phyloP scores from a whole-genome alignment of 1,140 invertebrate species.

The Conopomorpha cramerella region DNA sequence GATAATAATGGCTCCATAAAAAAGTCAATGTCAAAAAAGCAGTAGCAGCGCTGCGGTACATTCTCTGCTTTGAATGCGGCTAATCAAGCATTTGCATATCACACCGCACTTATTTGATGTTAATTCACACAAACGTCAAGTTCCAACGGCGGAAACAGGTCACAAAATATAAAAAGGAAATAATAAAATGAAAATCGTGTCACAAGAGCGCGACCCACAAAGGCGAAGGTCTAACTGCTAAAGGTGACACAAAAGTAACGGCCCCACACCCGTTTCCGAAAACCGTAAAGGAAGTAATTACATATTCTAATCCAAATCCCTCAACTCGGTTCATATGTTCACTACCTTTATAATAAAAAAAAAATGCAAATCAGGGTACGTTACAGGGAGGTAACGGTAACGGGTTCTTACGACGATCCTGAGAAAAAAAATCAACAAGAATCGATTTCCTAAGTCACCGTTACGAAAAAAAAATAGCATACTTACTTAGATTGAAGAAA shows the following conservation, averaged over 20 bases:
- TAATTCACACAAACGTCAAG: background rate
- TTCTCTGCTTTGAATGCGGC: too few relatives aligned
- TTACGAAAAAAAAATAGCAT: slow-evolving; percentile 41
- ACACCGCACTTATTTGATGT: background rate
- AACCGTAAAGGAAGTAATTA: slow-evolving; percentile 57
- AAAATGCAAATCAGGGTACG: too few relatives aligned
- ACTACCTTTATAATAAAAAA: slow-evolving; percentile 36
- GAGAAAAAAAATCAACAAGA: slow-evolving; percentile 51
- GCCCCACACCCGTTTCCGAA: slow-evolving; percentile 41
- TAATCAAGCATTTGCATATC: background rate
- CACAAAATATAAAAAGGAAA: background rate
- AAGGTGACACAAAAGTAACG: slow-evolving; percentile 19
- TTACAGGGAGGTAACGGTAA: too few relatives aligned
- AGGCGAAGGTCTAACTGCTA: too few relatives aligned
- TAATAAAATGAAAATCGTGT: background rate
- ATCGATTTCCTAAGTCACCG: slow-evolving; percentile 29
- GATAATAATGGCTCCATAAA: background rate
- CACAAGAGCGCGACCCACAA: background rate
- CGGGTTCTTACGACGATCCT: slow-evolving; percentile 25
- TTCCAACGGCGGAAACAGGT: background rate
- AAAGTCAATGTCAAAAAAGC: background rate
- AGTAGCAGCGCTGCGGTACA: too few relatives aligned
- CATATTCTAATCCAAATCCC: slow-evolving; percentile 52
- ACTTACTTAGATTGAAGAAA: slow-evolving; percentile 34
- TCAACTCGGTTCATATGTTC: slow-evolving; percentile 48